Evolutionary conservation across 2,797 vertebrate species (phyloP).

Genomic region (Lacerta bilineata): DNA sequence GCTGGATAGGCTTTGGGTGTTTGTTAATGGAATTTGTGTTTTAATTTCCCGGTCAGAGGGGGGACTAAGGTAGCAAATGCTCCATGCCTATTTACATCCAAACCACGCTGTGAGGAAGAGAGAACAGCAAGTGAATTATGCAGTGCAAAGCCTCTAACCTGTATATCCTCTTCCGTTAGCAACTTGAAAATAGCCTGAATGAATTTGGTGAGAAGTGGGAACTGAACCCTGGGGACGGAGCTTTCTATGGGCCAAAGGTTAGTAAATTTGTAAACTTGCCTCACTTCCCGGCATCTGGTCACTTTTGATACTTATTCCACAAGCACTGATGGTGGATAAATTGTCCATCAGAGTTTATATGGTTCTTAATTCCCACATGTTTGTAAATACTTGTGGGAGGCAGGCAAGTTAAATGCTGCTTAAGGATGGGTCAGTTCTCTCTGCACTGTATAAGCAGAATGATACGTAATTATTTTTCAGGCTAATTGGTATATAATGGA

Average conservation of each 20-base stretch:
- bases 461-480: neutral
- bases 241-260: conserved; percentile 99
- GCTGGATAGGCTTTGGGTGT: neutral
- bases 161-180: conserved; percentile 78
- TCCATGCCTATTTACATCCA: neutral
- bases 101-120: neutral
- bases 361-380: neutral
- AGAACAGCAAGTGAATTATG: neutral
- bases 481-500: neutral
- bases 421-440: neutral
- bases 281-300: neutral
- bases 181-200: conserved; percentile 97
- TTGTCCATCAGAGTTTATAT: neutral
- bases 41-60: neutral
- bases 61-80: neutral
- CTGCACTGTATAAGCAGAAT: neutral
- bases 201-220: conserved; percentile 97
- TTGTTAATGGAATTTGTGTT: neutral
- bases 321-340: neutral
- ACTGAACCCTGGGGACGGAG: conserved; percentile 96
- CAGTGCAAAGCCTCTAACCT: neutral
- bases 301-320: neutral
- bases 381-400: neutral
- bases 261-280: conserved; percentile 53
- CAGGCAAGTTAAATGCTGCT: neutral